Base-by-base conservation (phyloP, 1,140 invertebrate species). In the Eumaeus atala region DNA sequence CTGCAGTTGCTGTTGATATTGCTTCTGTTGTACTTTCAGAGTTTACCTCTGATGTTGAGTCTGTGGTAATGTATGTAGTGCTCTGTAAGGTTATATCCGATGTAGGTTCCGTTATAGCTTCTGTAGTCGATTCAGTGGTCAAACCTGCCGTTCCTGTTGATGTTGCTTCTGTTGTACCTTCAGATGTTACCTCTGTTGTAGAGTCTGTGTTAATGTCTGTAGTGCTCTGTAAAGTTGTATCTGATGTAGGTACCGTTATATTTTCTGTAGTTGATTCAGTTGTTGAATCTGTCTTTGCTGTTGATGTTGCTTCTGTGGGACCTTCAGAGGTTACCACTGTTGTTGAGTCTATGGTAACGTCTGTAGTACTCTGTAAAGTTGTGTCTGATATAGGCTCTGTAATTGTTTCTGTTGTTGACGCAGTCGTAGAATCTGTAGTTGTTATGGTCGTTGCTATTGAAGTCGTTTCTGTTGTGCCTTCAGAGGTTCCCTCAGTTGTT, bases 61-160 rank as follows among this genome's bases (percentile, higher is more conserved):
- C n/a, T 16, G 28, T 6, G 21, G 44, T 48, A 16, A 7, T 35
- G 11, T 21, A 47, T 9, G 35, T 21, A 4, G 38, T 52, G 21
- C n/a, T n/a, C n/a, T n/a, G n/a, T n/a, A n/a, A n/a, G n/a, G 44
- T 48, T 3, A 33, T 12, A 14, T 35, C 36, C 21, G 14, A 21
- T 8, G 42, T 51, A 33, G 6, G 37, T n/a, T 40, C 35, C 28
- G 40, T 54, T 12, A 16, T 54, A n/a, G 42, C 12, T 16, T 34
- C 14, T n/a, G 8, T 36, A 10, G 35, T 56, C 49, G 9, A 42
- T 48, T 56, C 50, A 17, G 56, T 21, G 9, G 44, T 56, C 33
- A 42, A 44, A 11, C 33, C 18, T 28, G 40, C 17, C 2, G 35
- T 35, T 33, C 3, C 37, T 12, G 28, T 42, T 12, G 56, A n/a